Evolutionary conservation across 2,888 invertebrate genomes (phyloP).

Genomic region (Autographa gamma): DNA sequence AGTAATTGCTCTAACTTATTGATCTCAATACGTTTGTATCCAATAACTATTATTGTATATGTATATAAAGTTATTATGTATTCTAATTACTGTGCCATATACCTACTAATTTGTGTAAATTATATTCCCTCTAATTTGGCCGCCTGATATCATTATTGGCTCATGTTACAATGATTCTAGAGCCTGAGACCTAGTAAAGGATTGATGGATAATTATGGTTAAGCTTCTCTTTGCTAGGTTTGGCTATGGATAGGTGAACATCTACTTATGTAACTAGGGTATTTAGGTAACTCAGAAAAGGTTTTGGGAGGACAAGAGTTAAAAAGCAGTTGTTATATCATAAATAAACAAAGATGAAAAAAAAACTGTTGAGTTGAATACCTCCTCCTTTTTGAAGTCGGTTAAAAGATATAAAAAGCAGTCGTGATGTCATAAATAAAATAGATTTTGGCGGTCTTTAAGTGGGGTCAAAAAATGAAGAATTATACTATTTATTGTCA

Average conservation of each 20-base stretch:
- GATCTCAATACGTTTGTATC: conserved; percentile 24
- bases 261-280: too few relatives aligned
- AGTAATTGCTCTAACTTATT: conserved; percentile 7
- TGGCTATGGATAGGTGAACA: neutral
- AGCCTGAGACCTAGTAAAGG: conserved; percentile 30
- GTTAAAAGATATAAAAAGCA: too few relatives aligned
- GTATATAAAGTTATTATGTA: conserved; percentile 46
- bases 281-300: neutral
- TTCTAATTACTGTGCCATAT: conserved; percentile 26
- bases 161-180: conserved; percentile 44
- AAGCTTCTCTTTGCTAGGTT: neutral
- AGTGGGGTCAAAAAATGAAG: too few relatives aligned
- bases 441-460: too few relatives aligned
- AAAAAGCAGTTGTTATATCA: neutral
- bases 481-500: too few relatives aligned
- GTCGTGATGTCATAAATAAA: too few relatives aligned
- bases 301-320: neutral
- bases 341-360: too few relatives aligned
- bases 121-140: conserved; percentile 35
- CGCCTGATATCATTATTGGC: conserved; percentile 36
- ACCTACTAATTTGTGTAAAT: conserved; percentile 44
- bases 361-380: too few relatives aligned
- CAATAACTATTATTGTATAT: conserved; percentile 20
- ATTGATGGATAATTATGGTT: neutral
- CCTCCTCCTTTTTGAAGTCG: too few relatives aligned